These are phyloP conservation scores for Ascidia mentula DNA, from an alignment of 23 tunicate genomes.

Conservation along the genomic window DNA sequence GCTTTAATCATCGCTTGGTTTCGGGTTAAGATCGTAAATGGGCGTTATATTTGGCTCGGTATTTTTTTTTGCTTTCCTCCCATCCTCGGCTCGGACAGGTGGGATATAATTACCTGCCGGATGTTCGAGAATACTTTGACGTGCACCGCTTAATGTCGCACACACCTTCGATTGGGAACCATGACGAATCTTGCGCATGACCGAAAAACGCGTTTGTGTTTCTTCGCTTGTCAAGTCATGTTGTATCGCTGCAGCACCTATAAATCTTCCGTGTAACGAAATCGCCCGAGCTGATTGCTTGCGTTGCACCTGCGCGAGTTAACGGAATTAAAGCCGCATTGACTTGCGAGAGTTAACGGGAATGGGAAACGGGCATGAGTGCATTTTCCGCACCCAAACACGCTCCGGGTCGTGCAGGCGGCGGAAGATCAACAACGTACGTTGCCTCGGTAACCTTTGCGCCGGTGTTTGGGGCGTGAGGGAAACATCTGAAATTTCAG, in stretches of 20 bases:
- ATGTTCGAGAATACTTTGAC: neutral
- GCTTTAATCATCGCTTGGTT: too few relatives aligned
- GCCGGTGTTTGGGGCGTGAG: neutral
- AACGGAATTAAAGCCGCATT: neutral
- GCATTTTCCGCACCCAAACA: slow-evolving; percentile 26
- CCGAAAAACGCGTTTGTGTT: neutral
- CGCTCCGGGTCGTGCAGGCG: neutral
- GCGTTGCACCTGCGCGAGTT: neutral
- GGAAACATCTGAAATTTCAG: neutral
- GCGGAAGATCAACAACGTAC: neutral
- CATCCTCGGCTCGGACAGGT: neutral
- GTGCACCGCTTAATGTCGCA: neutral
- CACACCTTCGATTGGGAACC: neutral
- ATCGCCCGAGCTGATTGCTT: neutral
- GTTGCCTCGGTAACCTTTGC: neutral
- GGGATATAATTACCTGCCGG: neutral
- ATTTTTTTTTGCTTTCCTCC: neutral
- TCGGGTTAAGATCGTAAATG: neutral
- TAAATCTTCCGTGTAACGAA: neutral
- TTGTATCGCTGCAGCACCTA: neutral
- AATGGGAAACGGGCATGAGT: slow-evolving; percentile 12
- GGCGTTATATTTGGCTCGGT: neutral
- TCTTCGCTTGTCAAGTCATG: neutral
- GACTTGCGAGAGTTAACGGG: too few relatives aligned
- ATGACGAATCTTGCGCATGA: neutral